A percentile compares a stretch with the other conserved stretches of the same genome.
phyloP scores from a whole-genome alignment of 2,797 vertebrate genomes.

The Pseudomugil tenellus region DNA sequence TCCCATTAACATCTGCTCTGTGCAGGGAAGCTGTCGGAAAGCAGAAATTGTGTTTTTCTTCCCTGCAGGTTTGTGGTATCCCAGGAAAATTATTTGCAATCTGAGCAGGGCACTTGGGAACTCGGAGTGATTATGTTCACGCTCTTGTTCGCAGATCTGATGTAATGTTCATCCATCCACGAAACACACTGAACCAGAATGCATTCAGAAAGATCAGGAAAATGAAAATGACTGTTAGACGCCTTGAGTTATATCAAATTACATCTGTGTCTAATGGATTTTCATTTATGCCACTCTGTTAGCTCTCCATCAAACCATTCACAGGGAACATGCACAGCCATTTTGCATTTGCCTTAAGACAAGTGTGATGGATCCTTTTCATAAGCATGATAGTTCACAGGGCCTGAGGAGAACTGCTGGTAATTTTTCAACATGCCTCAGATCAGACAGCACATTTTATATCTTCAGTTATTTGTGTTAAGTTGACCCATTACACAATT shows the following conservation, averaged over 20 bases:
- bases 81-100: conserved; percentile 24
- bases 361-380: conserved; percentile 66
- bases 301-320: conserved; percentile 8
- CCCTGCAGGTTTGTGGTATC: conserved; percentile 20
- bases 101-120: conserved; percentile 3
- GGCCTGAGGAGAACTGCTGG: conserved; percentile 12
- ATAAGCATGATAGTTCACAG: conserved; percentile 39
- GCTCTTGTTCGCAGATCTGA: conserved; percentile 15
- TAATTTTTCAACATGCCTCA: not conserved
- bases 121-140: conserved; percentile 16
- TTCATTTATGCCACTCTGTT: conserved; percentile 16
- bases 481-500: not conserved
- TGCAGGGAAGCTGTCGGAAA: not conserved
- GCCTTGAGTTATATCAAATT: conserved; percentile 40
- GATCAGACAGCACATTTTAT: not conserved
- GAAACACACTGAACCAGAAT: conserved; percentile 12
- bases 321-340: conserved; percentile 25
- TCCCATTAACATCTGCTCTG: conserved; percentile 12
- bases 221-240: conserved; percentile 13
- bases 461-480: not conserved
- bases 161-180: conserved; percentile 4
- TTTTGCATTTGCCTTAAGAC: conserved; percentile 40
- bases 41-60: conserved; percentile 10
- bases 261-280: conserved; percentile 38
- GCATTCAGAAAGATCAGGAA: not conserved